Percentiles rank a stretch among this genome's conserved stretches.
phyloP scores from a whole-genome alignment of 2,888 invertebrate species.

The Eristalis pertinax region DNA sequence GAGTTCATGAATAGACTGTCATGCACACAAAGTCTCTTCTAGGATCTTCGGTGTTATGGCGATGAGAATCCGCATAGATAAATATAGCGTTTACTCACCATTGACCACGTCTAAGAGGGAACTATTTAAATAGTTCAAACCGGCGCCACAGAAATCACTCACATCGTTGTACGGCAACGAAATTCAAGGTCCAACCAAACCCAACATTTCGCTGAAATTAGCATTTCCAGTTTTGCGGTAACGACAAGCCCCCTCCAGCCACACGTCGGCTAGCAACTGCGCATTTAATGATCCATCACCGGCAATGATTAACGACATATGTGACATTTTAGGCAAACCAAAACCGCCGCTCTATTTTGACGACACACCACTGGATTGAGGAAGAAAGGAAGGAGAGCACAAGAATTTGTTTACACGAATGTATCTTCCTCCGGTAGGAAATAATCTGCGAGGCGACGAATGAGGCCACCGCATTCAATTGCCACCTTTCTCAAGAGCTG shows the following conservation, averaged over 20 bases:
- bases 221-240: neutral
- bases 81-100: neutral
- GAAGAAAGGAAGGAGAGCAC: neutral
- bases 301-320: neutral
- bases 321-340: neutral
- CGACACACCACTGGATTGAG: neutral
- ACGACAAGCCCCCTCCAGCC: neutral
- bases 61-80: neutral
- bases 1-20: neutral
- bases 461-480: conserved; percentile 40
- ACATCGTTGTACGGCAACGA: neutral
- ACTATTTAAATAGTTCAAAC: neutral
- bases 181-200: neutral
- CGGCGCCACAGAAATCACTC: neutral
- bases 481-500: conserved; percentile 27
- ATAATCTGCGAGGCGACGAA: conserved; percentile 7
- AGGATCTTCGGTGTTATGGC: neutral
- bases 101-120: neutral
- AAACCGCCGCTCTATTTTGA: neutral
- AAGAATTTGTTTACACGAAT: neutral
- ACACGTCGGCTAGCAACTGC: neutral
- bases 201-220: neutral
- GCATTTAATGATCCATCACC: neutral
- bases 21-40: neutral
- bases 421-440: neutral